Evolutionary conservation across 2,888 invertebrate genomes (phyloP).

Genomic region (Homarus gammarus): DNA sequence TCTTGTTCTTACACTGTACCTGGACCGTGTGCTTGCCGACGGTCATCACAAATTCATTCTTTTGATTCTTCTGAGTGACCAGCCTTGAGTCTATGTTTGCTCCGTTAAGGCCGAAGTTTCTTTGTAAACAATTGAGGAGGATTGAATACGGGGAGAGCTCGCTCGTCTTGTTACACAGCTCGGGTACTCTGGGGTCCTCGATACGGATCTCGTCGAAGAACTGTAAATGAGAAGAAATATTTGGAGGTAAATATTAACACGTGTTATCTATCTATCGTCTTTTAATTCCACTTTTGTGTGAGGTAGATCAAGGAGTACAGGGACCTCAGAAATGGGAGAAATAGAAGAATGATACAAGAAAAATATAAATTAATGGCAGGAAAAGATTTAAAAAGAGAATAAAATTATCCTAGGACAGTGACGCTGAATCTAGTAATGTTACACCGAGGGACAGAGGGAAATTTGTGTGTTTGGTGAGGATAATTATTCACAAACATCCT

Average conservation of each 20-base stretch:
- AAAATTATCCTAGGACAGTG: too few species aligned
- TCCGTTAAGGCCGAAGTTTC: conserved; percentile 95
- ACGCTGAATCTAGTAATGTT: too few species aligned
- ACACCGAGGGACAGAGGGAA: too few species aligned
- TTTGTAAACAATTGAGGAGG: conserved; percentile 92
- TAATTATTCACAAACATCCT: too few species aligned
- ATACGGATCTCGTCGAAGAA: conserved; percentile 96
- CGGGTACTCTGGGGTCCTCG: conserved; percentile 94
- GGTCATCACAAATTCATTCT: conserved; percentile 95
- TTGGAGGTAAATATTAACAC: too few species aligned
- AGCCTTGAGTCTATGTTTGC: conserved; percentile 92
- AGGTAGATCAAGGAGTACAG: too few species aligned
- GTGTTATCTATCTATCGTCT: too few species aligned
- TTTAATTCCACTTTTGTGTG: too few species aligned
- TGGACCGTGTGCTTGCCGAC: conserved; percentile 91
- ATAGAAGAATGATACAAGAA: not conserved
- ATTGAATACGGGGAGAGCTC: conserved; percentile 97
- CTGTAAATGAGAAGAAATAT: conserved; percentile 79
- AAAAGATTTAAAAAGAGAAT: not conserved
- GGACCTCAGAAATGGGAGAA: too few species aligned
- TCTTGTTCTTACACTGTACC: conserved; percentile 92
- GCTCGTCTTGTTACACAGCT: conserved; percentile 97
- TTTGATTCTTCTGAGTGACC: conserved; percentile 92
- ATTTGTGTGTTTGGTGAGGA: too few species aligned
- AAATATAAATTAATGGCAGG: not conserved